Conservation (phyloP, 2,797 vertebrate genomes). For the Rousettus madagascariensis region DNA sequence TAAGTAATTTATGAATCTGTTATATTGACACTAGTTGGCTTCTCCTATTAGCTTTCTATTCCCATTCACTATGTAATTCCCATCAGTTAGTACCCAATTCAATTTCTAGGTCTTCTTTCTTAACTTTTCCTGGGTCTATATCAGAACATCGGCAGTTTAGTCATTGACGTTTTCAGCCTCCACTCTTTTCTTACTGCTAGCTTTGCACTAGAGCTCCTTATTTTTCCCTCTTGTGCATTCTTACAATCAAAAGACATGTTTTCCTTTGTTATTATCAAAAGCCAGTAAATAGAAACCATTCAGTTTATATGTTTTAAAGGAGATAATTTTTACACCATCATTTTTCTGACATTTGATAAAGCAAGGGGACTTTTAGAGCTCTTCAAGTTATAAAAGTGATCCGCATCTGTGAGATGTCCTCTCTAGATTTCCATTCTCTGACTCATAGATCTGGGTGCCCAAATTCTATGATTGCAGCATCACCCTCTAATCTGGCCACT, state of each 20-base stretch:
- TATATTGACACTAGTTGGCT: neutral
- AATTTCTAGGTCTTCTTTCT: neutral
- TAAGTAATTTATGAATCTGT: neutral
- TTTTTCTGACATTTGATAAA: conserved; percentile 36
- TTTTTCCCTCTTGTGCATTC: neutral
- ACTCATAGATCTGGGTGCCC: neutral
- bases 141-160: neutral
- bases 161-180: neutral
- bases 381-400: neutral
- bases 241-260: neutral
- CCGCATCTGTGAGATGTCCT: neutral
- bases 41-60: neutral
- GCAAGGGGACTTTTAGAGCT: neutral
- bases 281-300: neutral
- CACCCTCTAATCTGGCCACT: neutral
- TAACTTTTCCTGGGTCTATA: neutral
- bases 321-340: neutral
- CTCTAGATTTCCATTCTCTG: neutral
- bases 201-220: neutral
- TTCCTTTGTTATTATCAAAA: conserved; percentile 16
- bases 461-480: neutral
- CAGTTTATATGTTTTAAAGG: neutral
- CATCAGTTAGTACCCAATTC: neutral
- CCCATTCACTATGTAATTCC: neutral
- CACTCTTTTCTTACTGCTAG: neutral